Evolutionary conservation across 2,797 vertebrate species (phyloP).

Genomic region (Rousettus madagascariensis): DNA sequence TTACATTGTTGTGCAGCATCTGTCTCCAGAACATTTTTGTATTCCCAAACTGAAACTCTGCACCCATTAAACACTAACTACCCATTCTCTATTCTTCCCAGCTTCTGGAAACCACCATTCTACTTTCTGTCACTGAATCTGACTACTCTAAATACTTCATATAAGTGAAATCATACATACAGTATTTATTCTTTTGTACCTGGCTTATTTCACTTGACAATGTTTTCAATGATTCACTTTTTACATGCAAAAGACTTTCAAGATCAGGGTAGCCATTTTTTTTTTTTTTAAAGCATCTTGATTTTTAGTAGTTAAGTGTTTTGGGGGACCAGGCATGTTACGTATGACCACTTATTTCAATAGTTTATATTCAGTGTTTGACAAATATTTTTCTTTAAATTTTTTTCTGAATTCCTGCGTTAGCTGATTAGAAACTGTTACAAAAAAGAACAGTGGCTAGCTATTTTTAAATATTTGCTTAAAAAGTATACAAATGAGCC

Average conservation of each 20-base stretch:
- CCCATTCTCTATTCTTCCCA: no score
- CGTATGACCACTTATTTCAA: not conserved
- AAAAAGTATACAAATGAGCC: slow-evolving; percentile 4
- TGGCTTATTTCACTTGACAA: not conserved
- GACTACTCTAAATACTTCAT: not conserved
- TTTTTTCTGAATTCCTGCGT: slow-evolving; percentile 2
- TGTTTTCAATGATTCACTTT: slow-evolving; percentile 27
- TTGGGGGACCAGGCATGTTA: not conserved
- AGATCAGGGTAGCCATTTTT: not conserved
- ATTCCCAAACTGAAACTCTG: not conserved
- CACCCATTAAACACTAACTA: not conserved
- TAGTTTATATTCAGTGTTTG: slow-evolving; percentile 1
- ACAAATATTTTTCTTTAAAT: not conserved
- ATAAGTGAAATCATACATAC: not conserved
- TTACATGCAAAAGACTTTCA: slow-evolving; percentile 18
- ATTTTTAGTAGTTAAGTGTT: slow-evolving; percentile 46
- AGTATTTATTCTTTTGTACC: not conserved
- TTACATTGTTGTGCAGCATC: not conserved
- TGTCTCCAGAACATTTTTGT: not conserved
- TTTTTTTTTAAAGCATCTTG: slow-evolving; percentile 5
- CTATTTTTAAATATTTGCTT: slow-evolving; percentile 47
- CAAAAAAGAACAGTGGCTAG: slow-evolving; percentile 18
- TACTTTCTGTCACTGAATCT: not conserved
- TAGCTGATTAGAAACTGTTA: slow-evolving; percentile 3
- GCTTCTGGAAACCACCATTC: not conserved